A percentile compares a stretch with the other conserved stretches of the same genome.
Conservation (phyloP, 2,888 invertebrate genomes). For the Andrena chrysosceles region DNA sequence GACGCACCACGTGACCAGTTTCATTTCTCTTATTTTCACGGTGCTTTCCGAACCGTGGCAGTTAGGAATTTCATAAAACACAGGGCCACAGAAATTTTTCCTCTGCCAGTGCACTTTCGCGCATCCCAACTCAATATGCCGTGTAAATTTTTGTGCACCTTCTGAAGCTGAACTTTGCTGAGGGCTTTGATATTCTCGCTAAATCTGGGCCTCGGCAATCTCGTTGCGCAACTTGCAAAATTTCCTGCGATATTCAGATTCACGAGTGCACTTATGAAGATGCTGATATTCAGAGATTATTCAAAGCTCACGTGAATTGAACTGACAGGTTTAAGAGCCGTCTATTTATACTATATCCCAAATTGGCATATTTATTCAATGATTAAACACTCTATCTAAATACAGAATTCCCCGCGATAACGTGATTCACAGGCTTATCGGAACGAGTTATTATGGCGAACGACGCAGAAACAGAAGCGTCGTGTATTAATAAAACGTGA, state of each 20-base stretch:
- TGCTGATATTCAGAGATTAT: no score
- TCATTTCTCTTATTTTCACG: not conserved
- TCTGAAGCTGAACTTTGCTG: no score
- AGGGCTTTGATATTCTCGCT: no score
- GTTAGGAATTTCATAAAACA: not conserved
- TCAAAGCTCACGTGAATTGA: no score
- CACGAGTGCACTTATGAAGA: no score
- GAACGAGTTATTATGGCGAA: not conserved
- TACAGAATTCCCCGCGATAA: not conserved
- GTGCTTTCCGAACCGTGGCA: not conserved
- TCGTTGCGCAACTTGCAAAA: no score
- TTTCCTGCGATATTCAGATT: no score
- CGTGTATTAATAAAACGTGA: not conserved
- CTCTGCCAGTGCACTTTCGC: no score
- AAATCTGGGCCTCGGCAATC: no score
- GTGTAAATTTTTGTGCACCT: not conserved
- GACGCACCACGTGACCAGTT: not conserved
- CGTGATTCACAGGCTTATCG: conserved; percentile 1
- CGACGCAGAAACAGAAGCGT: not conserved
- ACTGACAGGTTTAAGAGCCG: no score
- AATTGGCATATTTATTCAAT: not conserved
- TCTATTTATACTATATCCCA: not conserved
- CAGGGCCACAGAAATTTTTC: not conserved
- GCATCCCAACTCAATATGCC: no score
- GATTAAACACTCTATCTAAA: not conserved